These are phyloP conservation scores for Agonopterix heracliana DNA, from an alignment of 2,888 invertebrate species.

Conservation along the genomic window DNA sequence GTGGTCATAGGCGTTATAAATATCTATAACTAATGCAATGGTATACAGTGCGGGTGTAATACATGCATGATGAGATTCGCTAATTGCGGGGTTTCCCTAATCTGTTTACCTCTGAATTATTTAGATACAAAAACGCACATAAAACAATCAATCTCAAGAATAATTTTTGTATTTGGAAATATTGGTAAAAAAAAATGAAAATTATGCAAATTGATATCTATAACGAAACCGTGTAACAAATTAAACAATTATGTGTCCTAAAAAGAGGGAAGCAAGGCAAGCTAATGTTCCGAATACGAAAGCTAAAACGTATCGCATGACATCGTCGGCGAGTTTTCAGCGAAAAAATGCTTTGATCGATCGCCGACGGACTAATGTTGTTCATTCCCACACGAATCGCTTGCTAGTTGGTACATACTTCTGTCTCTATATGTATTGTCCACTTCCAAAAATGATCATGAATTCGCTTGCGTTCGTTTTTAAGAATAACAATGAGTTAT, in stretches of 20 bases:
- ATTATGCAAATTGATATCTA: too few relatives aligned
- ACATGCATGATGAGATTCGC: conserved; percentile 41
- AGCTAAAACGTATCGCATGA: conserved; percentile 37
- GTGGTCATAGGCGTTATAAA: conserved; percentile 30
- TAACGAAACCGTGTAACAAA: conserved; percentile 10
- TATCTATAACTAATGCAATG: conserved; percentile 39
- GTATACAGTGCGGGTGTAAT: conserved; percentile 52
- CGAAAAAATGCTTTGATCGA: conserved; percentile 59
- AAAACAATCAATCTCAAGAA: too few relatives aligned
- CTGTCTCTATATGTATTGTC: conserved; percentile 29
- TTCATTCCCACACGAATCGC: conserved; percentile 65
- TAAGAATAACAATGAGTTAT: conserved; percentile 18
- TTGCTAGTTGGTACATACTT: conserved; percentile 20
- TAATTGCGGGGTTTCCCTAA: conserved; percentile 53
- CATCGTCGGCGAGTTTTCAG: conserved; percentile 48
- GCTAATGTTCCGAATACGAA: not conserved
- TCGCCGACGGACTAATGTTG: conserved; percentile 59
- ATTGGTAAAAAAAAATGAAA: too few relatives aligned
- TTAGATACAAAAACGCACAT: too few relatives aligned
- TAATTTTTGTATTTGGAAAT: too few relatives aligned
- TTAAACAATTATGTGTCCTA: conserved; percentile 27
- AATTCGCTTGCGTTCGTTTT: conserved; percentile 25
- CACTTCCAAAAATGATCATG: conserved; percentile 51
- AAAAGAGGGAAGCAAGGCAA: conserved; percentile 17
- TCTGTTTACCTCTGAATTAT: conserved; percentile 19